These are phyloP conservation scores for Lapara coniferarum DNA, from an alignment of 2,888 invertebrate genomes.

Conservation along the genomic window DNA sequence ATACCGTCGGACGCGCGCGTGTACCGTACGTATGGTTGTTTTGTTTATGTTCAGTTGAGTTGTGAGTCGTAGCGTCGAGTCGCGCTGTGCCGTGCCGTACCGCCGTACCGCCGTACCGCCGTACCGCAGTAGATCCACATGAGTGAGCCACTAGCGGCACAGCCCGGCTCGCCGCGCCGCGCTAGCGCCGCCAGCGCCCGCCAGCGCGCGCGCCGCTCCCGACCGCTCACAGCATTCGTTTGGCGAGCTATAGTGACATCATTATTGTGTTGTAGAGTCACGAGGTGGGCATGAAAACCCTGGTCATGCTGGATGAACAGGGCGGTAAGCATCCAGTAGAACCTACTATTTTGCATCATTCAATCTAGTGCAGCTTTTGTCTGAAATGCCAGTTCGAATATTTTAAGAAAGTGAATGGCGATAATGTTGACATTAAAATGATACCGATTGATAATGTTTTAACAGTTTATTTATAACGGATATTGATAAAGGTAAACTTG, in stretches of 20 bases:
- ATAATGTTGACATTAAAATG: constrained; percentile 62
- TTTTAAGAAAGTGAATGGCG: constrained; percentile 64
- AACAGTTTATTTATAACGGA: constrained; percentile 76
- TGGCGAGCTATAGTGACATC: constrained; percentile 84
- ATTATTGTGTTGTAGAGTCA: constrained; percentile 95
- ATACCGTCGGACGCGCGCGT: constrained; percentile 49
- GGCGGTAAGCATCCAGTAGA: constrained; percentile 96
- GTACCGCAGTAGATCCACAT: constrained; percentile 34
- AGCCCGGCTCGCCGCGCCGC: constrained; percentile 51
- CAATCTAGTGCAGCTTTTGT: constrained; percentile 80
- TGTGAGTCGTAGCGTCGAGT: constrained; percentile 69
- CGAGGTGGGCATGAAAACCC: constrained; percentile 99
- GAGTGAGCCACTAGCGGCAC: neutral
- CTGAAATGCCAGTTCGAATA: constrained; percentile 78
- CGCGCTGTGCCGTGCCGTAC: constrained; percentile 51
- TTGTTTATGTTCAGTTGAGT: constrained; percentile 66
- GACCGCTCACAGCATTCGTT: constrained; percentile 71
- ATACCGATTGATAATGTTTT: constrained; percentile 70
- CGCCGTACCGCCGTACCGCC: constrained; percentile 19
- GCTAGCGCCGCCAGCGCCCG: constrained; percentile 35
- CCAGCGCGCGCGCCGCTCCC: constrained; percentile 57
- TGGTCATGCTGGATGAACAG: constrained; percentile 99
- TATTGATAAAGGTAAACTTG: constrained; percentile 72
- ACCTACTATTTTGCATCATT: constrained; percentile 78
- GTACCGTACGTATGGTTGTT: constrained; percentile 51